Evolutionary conservation across 2,888 invertebrate genomes (phyloP).

Genomic region (Hermaeophaga mercurialis): DNA sequence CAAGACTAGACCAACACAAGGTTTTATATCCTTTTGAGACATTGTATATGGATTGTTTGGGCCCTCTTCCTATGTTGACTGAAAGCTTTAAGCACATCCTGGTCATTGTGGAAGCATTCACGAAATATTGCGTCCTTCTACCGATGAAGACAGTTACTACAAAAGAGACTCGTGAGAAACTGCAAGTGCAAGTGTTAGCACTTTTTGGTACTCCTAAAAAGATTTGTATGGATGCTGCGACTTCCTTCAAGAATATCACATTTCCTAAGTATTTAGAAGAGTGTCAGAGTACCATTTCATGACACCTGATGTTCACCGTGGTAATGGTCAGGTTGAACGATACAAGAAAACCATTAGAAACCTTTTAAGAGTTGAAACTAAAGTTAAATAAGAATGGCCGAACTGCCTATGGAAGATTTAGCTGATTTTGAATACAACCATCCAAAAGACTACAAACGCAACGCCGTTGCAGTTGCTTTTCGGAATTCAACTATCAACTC

Average conservation of each 20-base stretch:
- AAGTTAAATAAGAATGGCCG: constrained; percentile 35
- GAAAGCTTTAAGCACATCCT: constrained; percentile 1
- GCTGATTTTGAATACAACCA: constrained; percentile 33
- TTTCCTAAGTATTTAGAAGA: constrained; percentile 31
- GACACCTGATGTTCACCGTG: no score
- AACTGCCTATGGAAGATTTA: constrained; percentile 38
- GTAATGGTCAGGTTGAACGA: constrained; percentile 36
- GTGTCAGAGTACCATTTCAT: constrained; percentile 32
- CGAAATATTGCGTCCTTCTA: background rate
- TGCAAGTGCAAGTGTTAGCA: constrained; percentile 26
- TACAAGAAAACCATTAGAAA: constrained; percentile 40
- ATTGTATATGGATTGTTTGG: constrained; percentile 25
- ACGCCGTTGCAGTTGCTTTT: constrained; percentile 36
- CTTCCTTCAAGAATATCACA: constrained; percentile 31
- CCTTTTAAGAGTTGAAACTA: constrained; percentile 32
- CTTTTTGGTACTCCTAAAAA: constrained; percentile 35
- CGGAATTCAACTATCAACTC: constrained; percentile 33
- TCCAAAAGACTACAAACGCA: constrained; percentile 36
- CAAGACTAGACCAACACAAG: constrained; percentile 13
- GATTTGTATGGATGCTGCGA: constrained; percentile 23
- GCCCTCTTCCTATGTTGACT: constrained; percentile 15
- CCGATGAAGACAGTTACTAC: constrained; percentile 29
- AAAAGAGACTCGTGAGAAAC: constrained; percentile 24
- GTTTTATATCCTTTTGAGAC: constrained; percentile 15
- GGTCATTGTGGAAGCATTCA: background rate